Evolutionary conservation across 1,140 invertebrate genomes (phyloP).

Genomic region (Bombus polaris): DNA sequence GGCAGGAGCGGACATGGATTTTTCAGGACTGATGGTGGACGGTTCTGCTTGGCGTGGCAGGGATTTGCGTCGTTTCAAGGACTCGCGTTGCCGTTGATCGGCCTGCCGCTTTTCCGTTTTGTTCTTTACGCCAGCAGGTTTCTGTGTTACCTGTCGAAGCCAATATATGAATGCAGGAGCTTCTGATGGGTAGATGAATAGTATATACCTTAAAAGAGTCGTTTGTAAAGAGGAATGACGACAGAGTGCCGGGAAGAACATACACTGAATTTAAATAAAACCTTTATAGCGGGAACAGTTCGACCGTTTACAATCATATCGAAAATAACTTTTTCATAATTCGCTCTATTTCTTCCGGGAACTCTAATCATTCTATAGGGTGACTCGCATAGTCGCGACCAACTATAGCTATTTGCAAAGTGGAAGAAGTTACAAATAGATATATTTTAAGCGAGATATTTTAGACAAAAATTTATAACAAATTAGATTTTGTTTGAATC

Average conservation of each 20-base stretch:
- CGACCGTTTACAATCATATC: not conserved
- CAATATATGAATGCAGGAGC: constrained; percentile 41
- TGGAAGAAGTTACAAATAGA: not conserved
- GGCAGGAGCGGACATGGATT: constrained; percentile 62
- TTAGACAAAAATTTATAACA: not conserved
- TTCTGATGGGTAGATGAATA: not conserved
- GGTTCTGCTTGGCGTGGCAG: constrained; percentile 58
- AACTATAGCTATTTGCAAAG: not conserved
- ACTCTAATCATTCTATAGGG: constrained; percentile 15
- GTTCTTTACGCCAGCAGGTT: constrained; percentile 49
- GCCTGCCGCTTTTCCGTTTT: constrained; percentile 60
- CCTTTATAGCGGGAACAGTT: not conserved
- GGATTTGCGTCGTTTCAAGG: constrained; percentile 63
- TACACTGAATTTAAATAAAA: not conserved
- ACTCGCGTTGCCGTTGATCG: constrained; percentile 55
- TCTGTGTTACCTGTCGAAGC: constrained; percentile 65
- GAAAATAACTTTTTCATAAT: not conserved
- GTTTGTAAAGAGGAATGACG: not conserved
- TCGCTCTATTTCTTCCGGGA: constrained; percentile 15
- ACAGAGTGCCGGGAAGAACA: constrained; percentile 32
- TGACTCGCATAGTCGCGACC: constrained; percentile 6
- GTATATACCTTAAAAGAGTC: not conserved
- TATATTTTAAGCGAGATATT: not conserved
- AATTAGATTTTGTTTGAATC: too few relatives aligned
- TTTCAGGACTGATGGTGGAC: constrained; percentile 41